Conservation (phyloP, 2,888 invertebrate genomes). For the Diploptera punctata region DNA sequence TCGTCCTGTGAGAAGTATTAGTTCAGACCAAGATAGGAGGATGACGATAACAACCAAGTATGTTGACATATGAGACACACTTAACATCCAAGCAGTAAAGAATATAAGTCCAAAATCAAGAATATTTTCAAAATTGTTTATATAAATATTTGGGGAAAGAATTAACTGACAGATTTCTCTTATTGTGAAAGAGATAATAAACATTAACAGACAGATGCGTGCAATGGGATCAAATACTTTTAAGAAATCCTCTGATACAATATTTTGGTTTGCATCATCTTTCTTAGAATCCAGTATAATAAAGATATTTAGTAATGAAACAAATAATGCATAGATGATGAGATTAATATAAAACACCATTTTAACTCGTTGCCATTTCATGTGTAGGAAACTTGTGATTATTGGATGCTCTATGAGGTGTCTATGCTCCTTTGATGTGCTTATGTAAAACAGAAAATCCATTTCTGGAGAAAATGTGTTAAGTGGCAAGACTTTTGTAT, state of each 20-base stretch:
- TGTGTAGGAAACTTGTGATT: conserved; percentile 3
- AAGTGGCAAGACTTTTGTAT: too few species aligned
- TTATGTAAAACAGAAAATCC: background rate
- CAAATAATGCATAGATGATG: background rate
- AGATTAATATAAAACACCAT: background rate
- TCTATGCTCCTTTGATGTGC: background rate
- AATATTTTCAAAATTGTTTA: conserved; percentile 12
- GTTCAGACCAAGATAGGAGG: conserved; percentile 6
- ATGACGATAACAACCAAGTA: background rate
- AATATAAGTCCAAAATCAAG: background rate
- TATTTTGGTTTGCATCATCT: too few species aligned
- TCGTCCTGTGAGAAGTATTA: conserved; percentile 14
- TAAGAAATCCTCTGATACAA: too few species aligned
- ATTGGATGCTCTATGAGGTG: conserved; percentile 4
- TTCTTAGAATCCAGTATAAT: too few species aligned
- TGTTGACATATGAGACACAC: background rate
- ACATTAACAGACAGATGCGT: too few species aligned
- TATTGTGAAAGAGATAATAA: background rate
- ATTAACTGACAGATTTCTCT: conserved; percentile 11
- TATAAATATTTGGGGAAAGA: background rate
- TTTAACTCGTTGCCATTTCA: background rate
- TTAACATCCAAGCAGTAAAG: background rate
- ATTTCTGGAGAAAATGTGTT: too few species aligned
- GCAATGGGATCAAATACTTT: too few species aligned
- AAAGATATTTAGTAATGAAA: background rate